Percentiles rank a stretch among this genome's conserved stretches.
Conservation (phyloP, 2,888 invertebrate genomes). For the Drosophila robusta region DNA sequence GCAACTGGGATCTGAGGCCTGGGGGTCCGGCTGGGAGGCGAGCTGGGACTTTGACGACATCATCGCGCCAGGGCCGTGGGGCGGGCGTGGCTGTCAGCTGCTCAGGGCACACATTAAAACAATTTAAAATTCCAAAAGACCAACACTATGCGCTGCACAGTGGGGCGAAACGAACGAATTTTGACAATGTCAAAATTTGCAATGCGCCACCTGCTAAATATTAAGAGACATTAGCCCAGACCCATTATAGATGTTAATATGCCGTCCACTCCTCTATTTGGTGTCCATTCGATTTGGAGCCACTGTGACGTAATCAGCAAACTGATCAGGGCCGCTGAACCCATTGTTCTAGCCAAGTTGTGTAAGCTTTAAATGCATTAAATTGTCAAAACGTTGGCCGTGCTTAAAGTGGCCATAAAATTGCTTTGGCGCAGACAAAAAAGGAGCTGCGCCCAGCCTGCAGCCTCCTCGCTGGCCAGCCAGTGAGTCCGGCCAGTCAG, state of each 20-base stretch:
- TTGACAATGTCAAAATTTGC: neutral
- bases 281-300: neutral
- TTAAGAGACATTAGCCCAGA: no score
- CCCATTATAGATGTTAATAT: no score
- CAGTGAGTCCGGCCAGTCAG: conserved; percentile 21
- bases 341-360: conserved; percentile 29
- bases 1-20: conserved; percentile 2
- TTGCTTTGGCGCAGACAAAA: conserved; percentile 65
- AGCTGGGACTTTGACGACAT: conserved; percentile 67
- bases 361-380: conserved; percentile 75
- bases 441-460: conserved; percentile 52
- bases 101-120: conserved; percentile 67
- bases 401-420: conserved; percentile 76
- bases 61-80: conserved; percentile 37
- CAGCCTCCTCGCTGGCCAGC: conserved; percentile 49
- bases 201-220: no score
- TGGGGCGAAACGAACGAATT: neutral
- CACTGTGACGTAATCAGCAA: conserved; percentile 1
- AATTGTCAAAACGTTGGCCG: conserved; percentile 69
- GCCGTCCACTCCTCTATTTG: no score
- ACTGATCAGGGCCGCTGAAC: neutral
- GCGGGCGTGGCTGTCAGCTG: conserved; percentile 50
- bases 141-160: conserved; percentile 32
- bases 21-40: conserved; percentile 21
- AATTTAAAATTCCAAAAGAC: conserved; percentile 74